Evolutionary conservation across 35 echinoderm and acorn worm genomes (phyloP), one percentile per base, ranked within the genome.

Genomic region (Antedon bifida): DNA sequence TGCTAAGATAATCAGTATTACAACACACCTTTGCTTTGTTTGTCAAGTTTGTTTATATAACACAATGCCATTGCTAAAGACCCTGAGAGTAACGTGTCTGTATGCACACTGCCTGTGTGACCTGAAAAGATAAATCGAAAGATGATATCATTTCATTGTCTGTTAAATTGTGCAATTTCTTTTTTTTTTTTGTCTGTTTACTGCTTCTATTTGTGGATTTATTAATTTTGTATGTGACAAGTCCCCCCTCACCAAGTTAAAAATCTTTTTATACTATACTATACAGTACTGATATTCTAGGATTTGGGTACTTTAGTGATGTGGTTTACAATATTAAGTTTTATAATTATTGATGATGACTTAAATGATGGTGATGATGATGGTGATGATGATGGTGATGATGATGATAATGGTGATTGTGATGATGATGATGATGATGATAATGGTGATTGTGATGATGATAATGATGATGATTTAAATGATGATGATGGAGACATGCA

Each of bases 71-170:
- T 91, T 7, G 93, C 89, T 30, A 96, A 35, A 33, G 93, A 96
- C 0, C 93, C 93, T 79, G 93, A 79, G 0, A 96, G 89, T 11
- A 96, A 74, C 0, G 93, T 96, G 75, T 96, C 93, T 84, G 93
- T 91, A 80, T 96, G 93, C 17, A 82, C 81, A 35, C 88, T 84
- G 13, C 76, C 91, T n/a, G 86, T 75, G 82, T 96, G 78, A 9
- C 34, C 93, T 96, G 93, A 29, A 78, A 33, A 35, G 3, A 84
- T 78, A 84, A 81, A 36, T 11, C 19, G 11, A 80, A 32, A 77
- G 32, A 33, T 3, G 19, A 16, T 23, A 77, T 8, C 30, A 32
- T 31, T 1, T 77, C 13, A 77, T 31, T 77, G 38, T 42, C 14
- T 42, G 4, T 7, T 42, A 42, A 42, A n/a, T n/a, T n/a, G n/a